Percentiles rank a stretch among this genome's conserved stretches.
phyloP scores from a whole-genome alignment of 2,797 vertebrate species.

The Toxotes lorentzi region DNA sequence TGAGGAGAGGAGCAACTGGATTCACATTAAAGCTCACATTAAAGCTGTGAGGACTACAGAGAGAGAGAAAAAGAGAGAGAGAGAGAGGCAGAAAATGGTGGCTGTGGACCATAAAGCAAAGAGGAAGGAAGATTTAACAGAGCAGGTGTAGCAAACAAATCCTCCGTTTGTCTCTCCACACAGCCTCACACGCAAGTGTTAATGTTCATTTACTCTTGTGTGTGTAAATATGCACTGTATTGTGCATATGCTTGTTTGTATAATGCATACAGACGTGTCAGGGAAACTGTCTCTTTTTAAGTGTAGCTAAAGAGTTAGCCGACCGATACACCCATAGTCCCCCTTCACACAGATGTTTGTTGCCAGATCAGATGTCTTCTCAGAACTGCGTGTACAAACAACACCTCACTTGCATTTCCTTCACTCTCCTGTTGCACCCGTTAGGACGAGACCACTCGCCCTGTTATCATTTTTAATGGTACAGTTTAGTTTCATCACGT shows the following conservation, averaged over 20 bases:
- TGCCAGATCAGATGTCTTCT: constrained; percentile 12
- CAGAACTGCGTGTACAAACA: neutral
- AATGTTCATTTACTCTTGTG: neutral
- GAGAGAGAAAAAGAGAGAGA: constrained; percentile 11
- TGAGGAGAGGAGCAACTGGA: constrained; percentile 50
- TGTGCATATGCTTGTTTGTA: neutral
- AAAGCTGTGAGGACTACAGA: constrained; percentile 33
- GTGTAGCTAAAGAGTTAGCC: neutral
- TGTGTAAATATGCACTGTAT: neutral
- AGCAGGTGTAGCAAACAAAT: constrained; percentile 3
- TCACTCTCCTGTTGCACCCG: neutral
- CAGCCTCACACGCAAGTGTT: neutral
- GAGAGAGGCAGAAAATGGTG: constrained; percentile 28
- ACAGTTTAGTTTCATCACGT: neutral
- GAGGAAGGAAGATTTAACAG: constrained; percentile 21
- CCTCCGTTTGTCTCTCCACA: constrained; percentile 13
- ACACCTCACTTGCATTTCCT: constrained; percentile 1
- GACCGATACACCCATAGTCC: neutral
- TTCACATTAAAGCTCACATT: constrained; percentile 58
- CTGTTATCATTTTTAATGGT: neutral
- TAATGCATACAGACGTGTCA: neutral
- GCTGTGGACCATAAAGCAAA: neutral
- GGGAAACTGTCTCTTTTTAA: neutral
- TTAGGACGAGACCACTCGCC: neutral
- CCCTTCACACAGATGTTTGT: neutral